Evolutionary conservation across 2,113 vertebrate genomes (phyloP).

Genomic region (Struthio camelus): DNA sequence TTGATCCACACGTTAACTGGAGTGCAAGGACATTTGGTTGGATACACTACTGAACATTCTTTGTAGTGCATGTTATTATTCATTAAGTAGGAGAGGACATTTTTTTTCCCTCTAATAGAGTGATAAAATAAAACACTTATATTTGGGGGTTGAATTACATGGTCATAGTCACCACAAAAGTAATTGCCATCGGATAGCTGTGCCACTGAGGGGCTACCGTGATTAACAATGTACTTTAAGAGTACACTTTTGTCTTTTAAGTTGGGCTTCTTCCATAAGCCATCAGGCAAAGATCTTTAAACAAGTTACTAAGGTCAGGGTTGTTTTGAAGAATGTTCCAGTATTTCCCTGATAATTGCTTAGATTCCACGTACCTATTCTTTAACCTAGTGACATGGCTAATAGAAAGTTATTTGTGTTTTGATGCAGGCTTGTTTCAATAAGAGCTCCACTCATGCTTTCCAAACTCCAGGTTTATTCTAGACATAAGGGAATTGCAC

Average conservation of each 20-base stretch:
- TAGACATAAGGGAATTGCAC: constrained; percentile 37
- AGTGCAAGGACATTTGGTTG: constrained; percentile 61
- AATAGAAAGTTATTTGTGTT: constrained; percentile 69
- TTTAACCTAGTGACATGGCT: constrained; percentile 55
- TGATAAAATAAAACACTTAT: constrained; percentile 69
- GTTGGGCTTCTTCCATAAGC: constrained; percentile 59
- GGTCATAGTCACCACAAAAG: constrained; percentile 59
- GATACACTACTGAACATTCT: constrained; percentile 25
- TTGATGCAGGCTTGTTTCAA: constrained; percentile 47
- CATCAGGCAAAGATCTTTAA: constrained; percentile 52
- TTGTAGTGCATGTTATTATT: constrained; percentile 49
- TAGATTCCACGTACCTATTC: constrained; percentile 35
- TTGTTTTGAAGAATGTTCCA: constrained; percentile 58
- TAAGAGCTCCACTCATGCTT: constrained; percentile 44
- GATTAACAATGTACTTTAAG: constrained; percentile 52
- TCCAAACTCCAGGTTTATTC: constrained; percentile 53
- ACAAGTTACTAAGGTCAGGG: constrained; percentile 60
- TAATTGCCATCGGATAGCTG: constrained; percentile 58
- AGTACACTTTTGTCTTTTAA: constrained; percentile 66
- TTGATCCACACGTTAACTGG: not conserved
- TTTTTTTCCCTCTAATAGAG: constrained; percentile 49
- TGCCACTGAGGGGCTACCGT: constrained; percentile 21
- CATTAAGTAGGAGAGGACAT: constrained; percentile 56
- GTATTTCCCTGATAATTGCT: constrained; percentile 52
- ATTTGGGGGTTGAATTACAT: constrained; percentile 66